These are phyloP conservation scores for Copsychus sechellarum DNA, from an alignment of 2,113 vertebrate species.

Conservation along the genomic window DNA sequence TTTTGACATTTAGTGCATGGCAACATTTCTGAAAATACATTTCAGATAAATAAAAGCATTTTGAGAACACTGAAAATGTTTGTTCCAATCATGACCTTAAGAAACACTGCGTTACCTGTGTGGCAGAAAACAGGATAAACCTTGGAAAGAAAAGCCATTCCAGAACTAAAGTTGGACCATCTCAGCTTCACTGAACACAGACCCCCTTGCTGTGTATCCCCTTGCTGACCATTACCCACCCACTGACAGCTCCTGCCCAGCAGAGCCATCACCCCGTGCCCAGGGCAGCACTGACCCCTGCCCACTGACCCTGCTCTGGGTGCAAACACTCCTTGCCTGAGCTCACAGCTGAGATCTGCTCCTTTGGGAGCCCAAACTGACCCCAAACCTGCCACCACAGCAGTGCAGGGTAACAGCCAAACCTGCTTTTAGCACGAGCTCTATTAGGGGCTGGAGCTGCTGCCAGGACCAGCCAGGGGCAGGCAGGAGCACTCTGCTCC, in stretches of 20 bases:
- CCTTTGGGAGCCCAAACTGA: neutral
- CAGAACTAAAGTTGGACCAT: neutral
- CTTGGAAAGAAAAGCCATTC: neutral
- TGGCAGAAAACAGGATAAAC: neutral
- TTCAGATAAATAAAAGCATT: neutral
- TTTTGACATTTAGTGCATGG: neutral
- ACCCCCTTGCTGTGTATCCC: neutral
- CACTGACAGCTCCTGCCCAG: neutral
- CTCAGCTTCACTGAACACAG: neutral
- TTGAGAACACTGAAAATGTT: neutral
- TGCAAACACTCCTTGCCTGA: neutral
- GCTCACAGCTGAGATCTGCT: neutral
- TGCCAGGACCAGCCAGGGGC: neutral
- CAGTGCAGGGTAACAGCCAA: neutral
- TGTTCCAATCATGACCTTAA: neutral
- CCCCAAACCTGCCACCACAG: fast-evolving
- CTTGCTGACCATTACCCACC: neutral
- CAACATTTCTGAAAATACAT: neutral
- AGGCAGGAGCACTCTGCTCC: neutral
- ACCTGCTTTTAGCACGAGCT: neutral
- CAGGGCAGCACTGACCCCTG: neutral
- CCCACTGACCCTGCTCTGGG: no score
- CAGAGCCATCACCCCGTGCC: fast-evolving
- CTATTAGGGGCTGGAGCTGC: neutral
- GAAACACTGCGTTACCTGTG: neutral